These are phyloP conservation scores for Pteria penguin DNA, from an alignment of 2,888 invertebrate species.

Conservation along the genomic window DNA sequence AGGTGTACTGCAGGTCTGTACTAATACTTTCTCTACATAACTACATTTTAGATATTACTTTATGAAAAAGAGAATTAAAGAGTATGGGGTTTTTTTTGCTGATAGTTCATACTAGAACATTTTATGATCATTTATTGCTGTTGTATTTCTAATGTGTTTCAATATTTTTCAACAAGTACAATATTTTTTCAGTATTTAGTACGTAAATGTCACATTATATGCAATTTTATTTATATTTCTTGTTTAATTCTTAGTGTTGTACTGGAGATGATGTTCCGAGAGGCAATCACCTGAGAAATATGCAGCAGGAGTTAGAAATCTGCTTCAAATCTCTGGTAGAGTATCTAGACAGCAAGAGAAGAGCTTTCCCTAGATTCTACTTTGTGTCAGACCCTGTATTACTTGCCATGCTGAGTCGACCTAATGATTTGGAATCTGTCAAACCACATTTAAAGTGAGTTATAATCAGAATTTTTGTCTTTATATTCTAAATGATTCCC, in stretches of 20 bases:
- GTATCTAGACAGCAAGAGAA: conserved; percentile 79
- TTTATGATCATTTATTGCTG: too few species aligned
- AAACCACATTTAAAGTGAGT: conserved; percentile 77
- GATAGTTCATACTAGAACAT: too few species aligned
- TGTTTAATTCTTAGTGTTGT: conserved; percentile 73
- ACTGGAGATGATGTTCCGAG: conserved; percentile 79
- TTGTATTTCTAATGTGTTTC: too few species aligned
- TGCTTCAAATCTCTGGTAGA: conserved; percentile 79
- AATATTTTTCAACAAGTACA: too few species aligned
- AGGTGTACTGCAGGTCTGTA: conserved; percentile 78
- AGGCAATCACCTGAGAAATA: conserved; percentile 77
- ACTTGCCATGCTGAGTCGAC: conserved; percentile 76
- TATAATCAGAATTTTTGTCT: not conserved
- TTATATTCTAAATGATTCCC: too few species aligned
- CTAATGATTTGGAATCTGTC: conserved; percentile 78
- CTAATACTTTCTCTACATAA: too few species aligned
- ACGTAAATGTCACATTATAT: too few species aligned
- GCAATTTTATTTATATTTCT: too few species aligned
- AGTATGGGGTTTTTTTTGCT: too few species aligned
- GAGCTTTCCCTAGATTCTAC: conserved; percentile 79
- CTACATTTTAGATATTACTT: too few species aligned
- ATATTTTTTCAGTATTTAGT: too few species aligned
- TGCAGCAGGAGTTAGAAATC: conserved; percentile 79
- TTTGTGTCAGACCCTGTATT: conserved; percentile 78
- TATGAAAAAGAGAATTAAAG: too few species aligned